Evolutionary conservation across 2,888 invertebrate species (phyloP), one percentile per base, ranked within the genome.

Genomic region (Geophilus truncorum): DNA sequence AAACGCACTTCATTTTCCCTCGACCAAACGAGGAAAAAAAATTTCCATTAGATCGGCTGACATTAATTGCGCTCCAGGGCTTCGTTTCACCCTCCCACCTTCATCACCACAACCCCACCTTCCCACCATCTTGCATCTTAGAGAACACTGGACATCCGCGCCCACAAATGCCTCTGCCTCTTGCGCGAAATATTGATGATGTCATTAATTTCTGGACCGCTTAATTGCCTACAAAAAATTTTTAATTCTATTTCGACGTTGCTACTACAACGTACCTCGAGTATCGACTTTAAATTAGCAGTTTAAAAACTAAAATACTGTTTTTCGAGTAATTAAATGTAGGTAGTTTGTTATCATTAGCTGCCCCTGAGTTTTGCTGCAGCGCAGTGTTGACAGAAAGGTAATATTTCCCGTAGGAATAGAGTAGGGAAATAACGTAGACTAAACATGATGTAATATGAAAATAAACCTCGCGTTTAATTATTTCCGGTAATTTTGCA

Each of bases 21-120:
- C 70, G 70, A 70, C 70, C 70, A 70, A 70, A 70, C 28, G 70
- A 25, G 70, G 57, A 70, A 23, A 70, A 70, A 70, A 70, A 70
- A 70, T n/a, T 70, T 70, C 70, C 70, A 70, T 70, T 70, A 70
- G 70, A 70, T 70, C 70, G 70, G 70, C 23, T 70, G 70, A 70
- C 70, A 70, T 70, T 70, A 70, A 70, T 70, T 70, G 70, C 70
- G 70, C 70, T 70, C 70, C 70, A 70, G 70, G 70, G 70, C 70
- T 70, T 70, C 70, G 28, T 70, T 12, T 70, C 70, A 28, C 70
- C 70, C 70, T 70, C 70, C 70, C 70, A 70, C 70, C 70, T 70
- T 70, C 70, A 70, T 70, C 25, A 28, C 70, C 70, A n/a, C 23
- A 70, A 70, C 70, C n/a, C 70, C 10, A 28, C 70, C 28, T 21